Percentiles rank a stretch among this genome's conserved stretches.
phyloP scores from a whole-genome alignment of 2,888 invertebrate genomes.

The Drosophila multiciliata region DNA sequence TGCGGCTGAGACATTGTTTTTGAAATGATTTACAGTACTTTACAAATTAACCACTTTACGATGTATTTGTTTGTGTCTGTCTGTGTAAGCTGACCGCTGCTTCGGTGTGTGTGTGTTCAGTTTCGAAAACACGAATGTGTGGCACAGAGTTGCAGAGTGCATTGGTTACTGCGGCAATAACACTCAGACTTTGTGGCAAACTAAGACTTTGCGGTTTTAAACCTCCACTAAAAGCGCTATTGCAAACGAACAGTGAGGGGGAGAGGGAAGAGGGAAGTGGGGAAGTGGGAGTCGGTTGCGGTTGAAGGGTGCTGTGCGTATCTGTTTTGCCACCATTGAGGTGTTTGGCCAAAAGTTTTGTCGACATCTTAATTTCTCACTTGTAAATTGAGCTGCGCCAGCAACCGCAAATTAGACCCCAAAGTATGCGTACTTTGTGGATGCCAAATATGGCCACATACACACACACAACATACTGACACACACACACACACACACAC shows the following conservation, averaged over 20 bases:
- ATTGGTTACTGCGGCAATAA: constrained; percentile 64
- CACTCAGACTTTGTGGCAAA: constrained; percentile 71
- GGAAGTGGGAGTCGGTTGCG: neutral
- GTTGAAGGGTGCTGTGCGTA: constrained; percentile 16
- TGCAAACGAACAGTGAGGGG: neutral
- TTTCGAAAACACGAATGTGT: constrained; percentile 5
- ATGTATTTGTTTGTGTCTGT: neutral
- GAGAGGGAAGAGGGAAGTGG: neutral
- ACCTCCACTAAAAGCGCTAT: constrained; percentile 35
- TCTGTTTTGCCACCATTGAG: constrained; percentile 35
- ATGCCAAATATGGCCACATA: constrained; percentile 59
- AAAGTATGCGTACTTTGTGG: constrained; percentile 77
- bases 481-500: constrained; percentile 8
- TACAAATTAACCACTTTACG: constrained; percentile 23
- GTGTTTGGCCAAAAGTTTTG: constrained; percentile 69
- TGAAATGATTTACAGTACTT: constrained; percentile 8
- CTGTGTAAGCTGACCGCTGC: constrained; percentile 16
- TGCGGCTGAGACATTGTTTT: constrained; percentile 16
- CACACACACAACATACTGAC: constrained; percentile 5
- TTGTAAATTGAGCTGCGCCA: constrained; percentile 78
- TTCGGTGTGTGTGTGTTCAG: neutral
- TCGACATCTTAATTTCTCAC: constrained; percentile 80
- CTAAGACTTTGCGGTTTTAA: constrained; percentile 58
- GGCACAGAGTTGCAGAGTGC: constrained; percentile 55
- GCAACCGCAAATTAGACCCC: constrained; percentile 78